Conservation (phyloP, 2,113 vertebrate genomes). For the Puntigrus tetrazona region DNA sequence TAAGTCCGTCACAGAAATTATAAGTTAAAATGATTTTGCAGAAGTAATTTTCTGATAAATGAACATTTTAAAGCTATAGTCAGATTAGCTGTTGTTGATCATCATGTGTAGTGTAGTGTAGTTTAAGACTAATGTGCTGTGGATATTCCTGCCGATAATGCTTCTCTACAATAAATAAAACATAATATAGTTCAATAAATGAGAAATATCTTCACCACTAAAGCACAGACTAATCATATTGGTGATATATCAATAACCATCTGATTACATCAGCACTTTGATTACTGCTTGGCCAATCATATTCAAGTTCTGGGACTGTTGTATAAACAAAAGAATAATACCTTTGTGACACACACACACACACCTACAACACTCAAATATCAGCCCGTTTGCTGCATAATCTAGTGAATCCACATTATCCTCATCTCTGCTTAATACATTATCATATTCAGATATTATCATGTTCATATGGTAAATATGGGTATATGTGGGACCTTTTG, state of each 20-base stretch:
- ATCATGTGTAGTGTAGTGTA: not conserved
- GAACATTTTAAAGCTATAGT: not conserved
- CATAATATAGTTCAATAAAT: not conserved
- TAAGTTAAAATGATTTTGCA: not conserved
- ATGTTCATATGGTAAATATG: not conserved
- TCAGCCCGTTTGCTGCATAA: not conserved
- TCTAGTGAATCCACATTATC: not conserved
- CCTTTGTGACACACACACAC: not conserved
- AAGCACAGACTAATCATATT: not conserved
- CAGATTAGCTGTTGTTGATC: not conserved
- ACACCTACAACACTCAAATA: not conserved
- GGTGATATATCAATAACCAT: not conserved
- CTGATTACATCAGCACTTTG: not conserved
- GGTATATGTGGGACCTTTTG: not conserved
- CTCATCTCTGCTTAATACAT: not conserved
- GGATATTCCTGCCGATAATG: not conserved
- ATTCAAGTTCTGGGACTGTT: not conserved
- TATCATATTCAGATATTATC: not conserved
- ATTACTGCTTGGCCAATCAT: not conserved
- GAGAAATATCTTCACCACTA: not conserved
- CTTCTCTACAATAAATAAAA: not conserved
- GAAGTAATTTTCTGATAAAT: not conserved
- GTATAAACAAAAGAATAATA: not conserved
- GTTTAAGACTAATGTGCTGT: not conserved
- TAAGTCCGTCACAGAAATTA: not conserved